Evolutionary conservation across 2,888 invertebrate species (phyloP), one percentile per base, ranked within the genome.

Genomic region (Flexamia atlantica): DNA sequence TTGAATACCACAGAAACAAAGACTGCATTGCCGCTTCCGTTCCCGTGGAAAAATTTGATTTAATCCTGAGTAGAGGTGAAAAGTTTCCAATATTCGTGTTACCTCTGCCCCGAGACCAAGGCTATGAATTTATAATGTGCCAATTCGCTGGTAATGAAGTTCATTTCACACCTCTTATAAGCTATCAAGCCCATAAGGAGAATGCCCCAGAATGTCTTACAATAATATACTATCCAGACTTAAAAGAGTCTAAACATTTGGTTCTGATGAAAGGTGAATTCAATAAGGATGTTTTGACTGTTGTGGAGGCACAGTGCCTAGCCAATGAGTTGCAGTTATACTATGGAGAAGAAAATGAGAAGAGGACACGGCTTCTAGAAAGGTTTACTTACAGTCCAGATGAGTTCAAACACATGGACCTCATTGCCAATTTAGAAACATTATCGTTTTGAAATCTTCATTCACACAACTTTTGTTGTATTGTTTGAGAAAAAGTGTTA

Each of bases 181-280:
- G 96, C 88, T 97, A 95, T 90, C 97, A 97, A 92, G 84, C 95
- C 0, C 96, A 97, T 88, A 95, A 95, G 88, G 97, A 97, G 90
- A 97, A 97, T 90, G 96, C 97, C 0, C 97, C 97, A 0, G 97
- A 97, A 89, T 97, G 97, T 89, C 91, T 97, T 32, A 95, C 95
- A 0, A 91, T 97, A 88, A 92, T 93, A 0, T 95, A 97, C 90
- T 97, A 95, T 88, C 93, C 94, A 0, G 97, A 97, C 89, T 91
- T 96, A 1, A 90, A 91, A 86, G 91, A 92, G 9, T 92, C 92
- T 64, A 96, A 96, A 89, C 95, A 93, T 4, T 91, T 97, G 60
- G 93, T 97, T 14, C 90, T 97, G 50, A 96, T 97, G 96, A 92
- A 95, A 57, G 97, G 97, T 20, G 97, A 97, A 90, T 97, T 94